These are phyloP conservation scores for Sparus aurata DNA, from an alignment of 2,797 vertebrate species.

Conservation along the genomic window DNA sequence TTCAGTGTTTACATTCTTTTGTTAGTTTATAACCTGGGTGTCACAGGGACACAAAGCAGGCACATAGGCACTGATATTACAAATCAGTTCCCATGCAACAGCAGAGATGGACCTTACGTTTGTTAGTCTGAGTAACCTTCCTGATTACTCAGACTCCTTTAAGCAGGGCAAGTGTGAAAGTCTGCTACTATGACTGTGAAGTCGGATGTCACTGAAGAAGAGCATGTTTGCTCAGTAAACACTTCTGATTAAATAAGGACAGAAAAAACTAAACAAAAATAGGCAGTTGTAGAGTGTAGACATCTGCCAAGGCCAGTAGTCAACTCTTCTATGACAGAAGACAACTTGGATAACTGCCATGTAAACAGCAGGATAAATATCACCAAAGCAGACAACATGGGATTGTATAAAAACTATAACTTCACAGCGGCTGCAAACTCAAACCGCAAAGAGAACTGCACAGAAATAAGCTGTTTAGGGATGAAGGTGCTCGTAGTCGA, in stretches of 20 bases:
- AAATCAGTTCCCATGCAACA: background rate
- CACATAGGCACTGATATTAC: background rate
- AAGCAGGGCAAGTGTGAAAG: slow-evolving; percentile 6
- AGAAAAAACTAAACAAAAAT: background rate
- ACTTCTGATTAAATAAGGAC: slow-evolving; percentile 17
- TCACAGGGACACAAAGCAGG: slow-evolving; percentile 3
- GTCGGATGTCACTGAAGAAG: background rate
- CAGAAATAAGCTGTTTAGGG: too few species aligned
- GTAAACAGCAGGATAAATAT: too few species aligned
- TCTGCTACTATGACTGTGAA: background rate
- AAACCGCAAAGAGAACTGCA: too few species aligned
- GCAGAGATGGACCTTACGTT: background rate
- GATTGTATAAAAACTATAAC: too few species aligned
- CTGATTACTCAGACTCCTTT: background rate
- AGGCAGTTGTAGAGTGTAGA: too few species aligned
- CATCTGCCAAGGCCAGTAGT: too few species aligned
- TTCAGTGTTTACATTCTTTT: slow-evolving; percentile 3
- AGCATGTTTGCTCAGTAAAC: slow-evolving; percentile 29
- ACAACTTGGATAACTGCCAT: too few species aligned
- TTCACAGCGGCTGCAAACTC: too few species aligned
- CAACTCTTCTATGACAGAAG: too few species aligned
- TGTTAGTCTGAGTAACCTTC: background rate
- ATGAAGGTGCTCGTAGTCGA: too few species aligned
- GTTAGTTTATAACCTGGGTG: slow-evolving; percentile 20
- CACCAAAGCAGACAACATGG: too few species aligned